A percentile compares a stretch with the other conserved stretches of the same genome.
phyloP scores from a whole-genome alignment of 2,888 invertebrate species.

The Polietes domitor region DNA sequence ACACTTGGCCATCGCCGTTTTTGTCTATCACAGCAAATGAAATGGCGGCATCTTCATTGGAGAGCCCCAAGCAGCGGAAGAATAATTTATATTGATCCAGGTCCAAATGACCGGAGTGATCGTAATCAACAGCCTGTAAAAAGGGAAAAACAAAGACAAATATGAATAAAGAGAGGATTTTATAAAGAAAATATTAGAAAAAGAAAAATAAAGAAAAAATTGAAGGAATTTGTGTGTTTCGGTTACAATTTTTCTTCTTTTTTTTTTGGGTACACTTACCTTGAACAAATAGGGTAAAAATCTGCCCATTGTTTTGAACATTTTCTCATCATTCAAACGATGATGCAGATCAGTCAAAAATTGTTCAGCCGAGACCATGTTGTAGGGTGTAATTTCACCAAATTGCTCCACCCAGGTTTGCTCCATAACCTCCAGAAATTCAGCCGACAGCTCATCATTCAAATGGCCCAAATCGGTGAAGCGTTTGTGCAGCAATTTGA shows the following conservation, averaged over 20 bases:
- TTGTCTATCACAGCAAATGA: slow-evolving; percentile 90
- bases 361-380: slow-evolving; percentile 90
- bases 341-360: slow-evolving; percentile 92
- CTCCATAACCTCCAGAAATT: slow-evolving; percentile 87
- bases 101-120: slow-evolving; percentile 89
- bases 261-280: no score
- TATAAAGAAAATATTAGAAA: no score
- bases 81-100: slow-evolving; percentile 92
- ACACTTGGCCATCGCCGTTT: slow-evolving; percentile 89
- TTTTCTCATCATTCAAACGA: slow-evolving; percentile 88
- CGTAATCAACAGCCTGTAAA: slow-evolving; percentile 89
- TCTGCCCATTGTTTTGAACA: slow-evolving; percentile 88
- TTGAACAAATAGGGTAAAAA: slow-evolving; percentile 92
- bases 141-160: not conserved
- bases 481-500: slow-evolving; percentile 87
- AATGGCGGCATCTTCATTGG: slow-evolving; percentile 88
- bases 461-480: slow-evolving; percentile 90
- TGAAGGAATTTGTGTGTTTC: no score
- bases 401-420: slow-evolving; percentile 93
- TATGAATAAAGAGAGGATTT: not conserved
- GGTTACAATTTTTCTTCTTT: no score
- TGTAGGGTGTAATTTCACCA: slow-evolving; percentile 91
- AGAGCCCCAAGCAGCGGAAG: slow-evolving; percentile 89
- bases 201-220: no score
- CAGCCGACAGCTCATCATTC: slow-evolving; percentile 84